Evolutionary conservation across 2,113 vertebrate species (phyloP).

Genomic region (Lethenteron reissneri): DNA sequence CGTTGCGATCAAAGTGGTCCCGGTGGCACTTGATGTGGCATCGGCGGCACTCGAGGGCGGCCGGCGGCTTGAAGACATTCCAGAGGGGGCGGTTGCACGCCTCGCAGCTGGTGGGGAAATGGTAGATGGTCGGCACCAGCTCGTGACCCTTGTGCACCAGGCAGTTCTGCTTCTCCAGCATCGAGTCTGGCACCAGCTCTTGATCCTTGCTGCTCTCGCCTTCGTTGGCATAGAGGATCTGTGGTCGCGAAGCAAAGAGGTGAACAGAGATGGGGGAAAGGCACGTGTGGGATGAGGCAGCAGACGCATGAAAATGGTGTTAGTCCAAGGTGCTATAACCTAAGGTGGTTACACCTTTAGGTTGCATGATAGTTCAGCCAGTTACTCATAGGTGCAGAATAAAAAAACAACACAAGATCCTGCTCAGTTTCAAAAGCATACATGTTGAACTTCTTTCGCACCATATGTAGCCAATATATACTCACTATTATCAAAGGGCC

Average conservation of each 20-base stretch:
- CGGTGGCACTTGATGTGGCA: slow-evolving; percentile 5
- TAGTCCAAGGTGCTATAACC: no score
- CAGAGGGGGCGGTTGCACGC: slow-evolving; percentile 5
- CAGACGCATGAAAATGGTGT: background rate
- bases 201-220: slow-evolving; percentile 39
- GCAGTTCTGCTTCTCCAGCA: background rate
- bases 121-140: slow-evolving; percentile 1
- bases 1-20: slow-evolving; percentile 1
- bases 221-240: slow-evolving; percentile 97
- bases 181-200: slow-evolving; percentile 4
- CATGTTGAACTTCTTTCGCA: no score
- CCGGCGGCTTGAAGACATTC: slow-evolving; percentile 1
- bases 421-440: no score
- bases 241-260: background rate
- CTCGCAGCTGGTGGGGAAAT: background rate
- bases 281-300: background rate
- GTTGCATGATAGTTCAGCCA: no score
- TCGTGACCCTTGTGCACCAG: background rate
- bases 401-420: no score
- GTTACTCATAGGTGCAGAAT: no score
- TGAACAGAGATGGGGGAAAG: no score
- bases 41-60: slow-evolving; percentile 4
- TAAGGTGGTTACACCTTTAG: no score
- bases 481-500: no score
- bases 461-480: no score